phyloP scores from a whole-genome alignment of 2,888 invertebrate genomes.

The Zaprionus obscuricornis region DNA sequence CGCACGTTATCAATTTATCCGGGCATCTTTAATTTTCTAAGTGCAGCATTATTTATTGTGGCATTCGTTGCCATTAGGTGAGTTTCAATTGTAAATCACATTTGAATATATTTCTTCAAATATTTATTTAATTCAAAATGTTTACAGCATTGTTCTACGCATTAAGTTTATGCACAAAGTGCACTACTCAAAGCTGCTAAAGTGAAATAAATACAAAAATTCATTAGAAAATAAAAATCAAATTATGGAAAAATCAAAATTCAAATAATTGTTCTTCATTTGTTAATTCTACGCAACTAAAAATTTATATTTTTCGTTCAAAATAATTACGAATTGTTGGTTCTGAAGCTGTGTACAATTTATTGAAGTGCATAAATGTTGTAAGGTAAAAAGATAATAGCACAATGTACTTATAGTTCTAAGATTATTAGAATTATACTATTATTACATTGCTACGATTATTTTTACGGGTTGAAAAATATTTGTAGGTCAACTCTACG shows the following conservation, averaged over 20 bases:
- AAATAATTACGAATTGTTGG: no score
- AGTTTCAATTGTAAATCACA: no score
- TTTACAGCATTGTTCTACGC: constrained; percentile 70
- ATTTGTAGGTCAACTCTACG: background rate
- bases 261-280: no score
- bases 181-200: constrained; percentile 69
- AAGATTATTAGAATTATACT: background rate
- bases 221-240: background rate
- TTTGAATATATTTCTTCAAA: background rate
- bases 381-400: no score
- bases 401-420: no score
- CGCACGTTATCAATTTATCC: constrained; percentile 85
- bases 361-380: no score
- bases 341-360: constrained; percentile 14
- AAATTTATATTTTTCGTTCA: no score
- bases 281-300: no score
- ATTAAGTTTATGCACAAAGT: constrained; percentile 64
- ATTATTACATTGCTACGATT: background rate
- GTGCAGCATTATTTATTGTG: constrained; percentile 83
- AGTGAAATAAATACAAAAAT: constrained; percentile 41
- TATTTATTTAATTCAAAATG: constrained; percentile 7
- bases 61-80: constrained; percentile 76
- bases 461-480: background rate
- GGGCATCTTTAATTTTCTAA: constrained; percentile 86
- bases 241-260: no score